Evolutionary conservation across 2,888 invertebrate genomes (phyloP), one percentile per base, ranked within the genome.

Genomic region (Apotomis turbidana): DNA sequence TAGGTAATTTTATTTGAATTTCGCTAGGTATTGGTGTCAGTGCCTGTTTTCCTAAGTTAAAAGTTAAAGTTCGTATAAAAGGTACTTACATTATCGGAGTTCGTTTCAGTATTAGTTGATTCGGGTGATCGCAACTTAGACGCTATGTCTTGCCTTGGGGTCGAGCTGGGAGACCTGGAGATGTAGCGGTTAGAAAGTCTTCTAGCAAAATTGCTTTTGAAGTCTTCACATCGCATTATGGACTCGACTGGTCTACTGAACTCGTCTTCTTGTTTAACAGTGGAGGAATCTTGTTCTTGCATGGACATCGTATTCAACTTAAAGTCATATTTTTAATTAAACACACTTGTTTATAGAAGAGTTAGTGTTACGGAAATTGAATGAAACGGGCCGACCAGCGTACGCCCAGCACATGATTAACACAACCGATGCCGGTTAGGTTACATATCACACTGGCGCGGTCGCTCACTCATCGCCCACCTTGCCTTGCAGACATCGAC

Each of bases 141-240:
- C 8, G 84, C 74, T 59, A 79, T 78, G 54, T 89, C 88, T 74
- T 84, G 82, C 73, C 82, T 87, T 0, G 83, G 70, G 62, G 78
- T 78, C 58, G 77, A 76, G 10, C 81, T 78, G 13, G 89, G 83
- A 38, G 89, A 78, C 75, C 85, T 87, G 74, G 89, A 83, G 73
- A 81, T 87, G 77, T 90, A 93, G 70, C 93, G 85, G 78, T 91
- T 90, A n/a, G 93, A 93, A 68, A 93, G 86, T 76, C 87, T 90
- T 78, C 93, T 87, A 1, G 93, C 93, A 75, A 93, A 93, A 80
- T 92, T 93, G 76, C 93, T 93, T 76, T 93, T 93, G 77, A 93
- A 93, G 79, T 93, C 91, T 76, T 92, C 91, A 80, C 91, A 92
- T 78, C 87, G 86, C 93, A 93, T 93, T 75, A 93, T 91, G 15